Evolutionary conservation across 2,113 vertebrate genomes (phyloP).

Genomic region (Eptatretus burgeri): DNA sequence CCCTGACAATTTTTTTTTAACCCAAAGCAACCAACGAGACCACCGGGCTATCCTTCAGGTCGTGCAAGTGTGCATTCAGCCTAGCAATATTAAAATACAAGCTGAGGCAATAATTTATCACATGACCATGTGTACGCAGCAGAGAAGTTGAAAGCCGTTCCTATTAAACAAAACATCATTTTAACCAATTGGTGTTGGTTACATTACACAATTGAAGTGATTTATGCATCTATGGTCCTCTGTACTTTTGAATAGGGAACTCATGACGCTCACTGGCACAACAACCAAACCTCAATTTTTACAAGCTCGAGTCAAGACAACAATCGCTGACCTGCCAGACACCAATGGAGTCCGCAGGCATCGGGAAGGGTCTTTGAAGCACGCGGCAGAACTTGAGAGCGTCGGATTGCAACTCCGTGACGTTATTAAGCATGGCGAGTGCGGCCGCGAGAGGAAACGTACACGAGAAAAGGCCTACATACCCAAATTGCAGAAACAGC

Average conservation of each 20-base stretch:
- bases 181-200: too few species aligned
- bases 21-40: too few species aligned
- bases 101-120: too few species aligned
- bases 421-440: slow-evolving; percentile 69
- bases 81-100: too few species aligned
- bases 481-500: slow-evolving; percentile 69
- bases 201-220: too few species aligned
- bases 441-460: slow-evolving; percentile 74
- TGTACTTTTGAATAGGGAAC: background rate
- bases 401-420: slow-evolving; percentile 70
- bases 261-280: background rate
- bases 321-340: slow-evolving; percentile 59
- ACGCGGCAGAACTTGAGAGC: slow-evolving; percentile 84
- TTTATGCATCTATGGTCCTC: too few species aligned
- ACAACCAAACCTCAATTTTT: background rate
- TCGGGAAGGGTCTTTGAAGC: slow-evolving; percentile 67
- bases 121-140: too few species aligned
- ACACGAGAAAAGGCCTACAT: slow-evolving; percentile 88
- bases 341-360: slow-evolving; percentile 53
- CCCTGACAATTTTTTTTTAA: too few species aligned
- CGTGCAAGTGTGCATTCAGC: too few species aligned
- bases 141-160: too few species aligned
- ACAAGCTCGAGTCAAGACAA: background rate
- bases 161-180: too few species aligned
- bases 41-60: too few species aligned